Evolutionary conservation across 1,140 invertebrate genomes (phyloP).

Genomic region (Polypedilum vanderplanki): DNA sequence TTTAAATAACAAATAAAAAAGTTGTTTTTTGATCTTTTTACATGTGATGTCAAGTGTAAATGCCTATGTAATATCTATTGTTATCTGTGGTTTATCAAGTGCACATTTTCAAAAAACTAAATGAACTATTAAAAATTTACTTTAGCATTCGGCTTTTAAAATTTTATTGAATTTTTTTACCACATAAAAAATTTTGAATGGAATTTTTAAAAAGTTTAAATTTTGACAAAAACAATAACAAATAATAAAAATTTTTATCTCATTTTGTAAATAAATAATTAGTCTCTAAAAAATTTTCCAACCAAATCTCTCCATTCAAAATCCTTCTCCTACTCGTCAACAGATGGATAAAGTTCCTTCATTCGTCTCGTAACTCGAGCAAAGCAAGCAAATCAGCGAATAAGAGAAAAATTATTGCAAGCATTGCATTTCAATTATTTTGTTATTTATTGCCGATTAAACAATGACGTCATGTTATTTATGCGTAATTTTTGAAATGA

Average conservation of each 20-base stretch:
- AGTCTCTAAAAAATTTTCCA: background rate
- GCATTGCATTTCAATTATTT: constrained; percentile 13
- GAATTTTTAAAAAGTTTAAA: background rate
- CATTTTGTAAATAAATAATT: background rate
- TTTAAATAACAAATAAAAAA: too few species aligned
- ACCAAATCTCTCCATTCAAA: background rate
- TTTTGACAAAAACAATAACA: background rate
- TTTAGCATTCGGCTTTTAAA: background rate
- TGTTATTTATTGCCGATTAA: constrained; percentile 23
- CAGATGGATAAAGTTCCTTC: background rate
- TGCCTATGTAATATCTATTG: background rate
- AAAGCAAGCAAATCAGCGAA: background rate
- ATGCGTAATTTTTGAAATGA: constrained; percentile 1
- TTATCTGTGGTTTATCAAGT: background rate
- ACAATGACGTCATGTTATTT: constrained; percentile 23
- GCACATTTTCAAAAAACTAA: too few species aligned
- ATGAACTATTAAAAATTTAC: background rate
- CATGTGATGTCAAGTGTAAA: background rate
- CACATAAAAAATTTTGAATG: background rate
- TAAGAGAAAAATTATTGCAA: background rate
- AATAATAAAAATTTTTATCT: background rate
- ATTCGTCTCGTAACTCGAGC: background rate
- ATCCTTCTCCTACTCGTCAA: background rate
- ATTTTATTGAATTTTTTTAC: background rate
- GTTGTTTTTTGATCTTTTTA: background rate